Evolutionary conservation across 2,113 vertebrate species (phyloP), one percentile per base, ranked within the genome.

Genomic region (Calidris pugnax): DNA sequence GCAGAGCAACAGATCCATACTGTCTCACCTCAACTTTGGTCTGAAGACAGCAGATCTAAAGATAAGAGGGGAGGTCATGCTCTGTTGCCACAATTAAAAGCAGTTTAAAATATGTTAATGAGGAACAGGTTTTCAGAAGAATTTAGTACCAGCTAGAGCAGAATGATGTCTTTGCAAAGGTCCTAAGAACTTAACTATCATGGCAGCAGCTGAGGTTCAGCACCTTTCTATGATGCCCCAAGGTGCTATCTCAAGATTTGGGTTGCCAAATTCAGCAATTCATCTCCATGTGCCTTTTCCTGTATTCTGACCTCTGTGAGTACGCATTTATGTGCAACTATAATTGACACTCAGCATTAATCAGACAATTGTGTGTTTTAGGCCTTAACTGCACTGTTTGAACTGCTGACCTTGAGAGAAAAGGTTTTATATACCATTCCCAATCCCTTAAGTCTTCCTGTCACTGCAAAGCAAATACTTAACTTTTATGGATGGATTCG

Each of bases 391-490:
- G 30, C 64, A n/a, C 32, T 50, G 27, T 84, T 95, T 96, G 93
- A 96, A 95, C 90, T 87, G 30, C 76, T 96, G 95, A 95, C 90
- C 88, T 88, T 60, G 60, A 75, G 30, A 81, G 66, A 95, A 96
- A 95, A 81, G 76, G 88, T 77, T 90, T 93, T 86, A 86, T 94
- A 94, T 86, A 79, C 78, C 90, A 86, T 95, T 95, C 76, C 51
- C 68, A 90, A 89, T 86, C 86, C 85, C 35, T 86, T 93, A 93
- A 94, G 64, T 95, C 96, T 86, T 77, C 83, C 79, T 94, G 88
- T 86, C 95, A 72, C 85, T 92, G 92, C 37, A 95, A 92, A 97
- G 64, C 83, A 95, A 95, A 94, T 95, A 92, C 88, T 88, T 84
- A 72, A 73, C 67, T 94, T 96, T 95, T 90, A 94, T 81, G 48